Conservation (phyloP, 1,140 invertebrate species). For the Acyrthosiphon pisum region DNA sequence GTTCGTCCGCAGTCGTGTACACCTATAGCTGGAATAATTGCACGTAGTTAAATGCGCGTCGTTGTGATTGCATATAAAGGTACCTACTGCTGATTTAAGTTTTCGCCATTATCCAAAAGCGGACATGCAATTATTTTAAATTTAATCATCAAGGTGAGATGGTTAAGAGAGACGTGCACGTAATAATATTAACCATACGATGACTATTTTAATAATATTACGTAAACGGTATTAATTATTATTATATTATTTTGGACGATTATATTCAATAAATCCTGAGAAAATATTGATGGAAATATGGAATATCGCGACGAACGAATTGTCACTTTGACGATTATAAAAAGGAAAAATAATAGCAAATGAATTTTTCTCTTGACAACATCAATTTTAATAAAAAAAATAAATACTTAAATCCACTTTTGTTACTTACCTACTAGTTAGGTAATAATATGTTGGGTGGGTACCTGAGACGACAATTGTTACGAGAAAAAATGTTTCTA, state of each 20-base stretch:
- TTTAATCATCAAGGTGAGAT: background rate
- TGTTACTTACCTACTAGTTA: background rate
- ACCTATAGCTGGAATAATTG: background rate
- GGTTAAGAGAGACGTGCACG: background rate
- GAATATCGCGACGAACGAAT: background rate
- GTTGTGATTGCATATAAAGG: background rate
- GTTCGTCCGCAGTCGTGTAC: background rate
- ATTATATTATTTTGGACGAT: background rate
- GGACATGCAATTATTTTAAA: background rate
- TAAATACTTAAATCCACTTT: background rate
- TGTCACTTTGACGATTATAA: background rate
- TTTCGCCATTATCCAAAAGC: background rate
- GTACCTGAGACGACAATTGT: background rate
- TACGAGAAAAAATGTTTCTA: background rate
- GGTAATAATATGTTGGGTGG: background rate
- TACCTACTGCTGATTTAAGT: background rate
- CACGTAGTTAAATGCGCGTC: conserved; percentile 16
- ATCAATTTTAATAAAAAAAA: background rate
- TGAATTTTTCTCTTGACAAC: background rate
- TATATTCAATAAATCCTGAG: background rate
- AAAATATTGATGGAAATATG: background rate
- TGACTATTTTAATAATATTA: background rate
- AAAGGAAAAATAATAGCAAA: background rate
- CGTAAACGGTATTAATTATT: background rate
- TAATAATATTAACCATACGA: background rate